A percentile compares a stretch with the other conserved stretches of the same genome.
These are phyloP conservation scores for Xylocopa sonorina DNA, from an alignment of 1,140 invertebrate genomes.

Conservation along the genomic window DNA sequence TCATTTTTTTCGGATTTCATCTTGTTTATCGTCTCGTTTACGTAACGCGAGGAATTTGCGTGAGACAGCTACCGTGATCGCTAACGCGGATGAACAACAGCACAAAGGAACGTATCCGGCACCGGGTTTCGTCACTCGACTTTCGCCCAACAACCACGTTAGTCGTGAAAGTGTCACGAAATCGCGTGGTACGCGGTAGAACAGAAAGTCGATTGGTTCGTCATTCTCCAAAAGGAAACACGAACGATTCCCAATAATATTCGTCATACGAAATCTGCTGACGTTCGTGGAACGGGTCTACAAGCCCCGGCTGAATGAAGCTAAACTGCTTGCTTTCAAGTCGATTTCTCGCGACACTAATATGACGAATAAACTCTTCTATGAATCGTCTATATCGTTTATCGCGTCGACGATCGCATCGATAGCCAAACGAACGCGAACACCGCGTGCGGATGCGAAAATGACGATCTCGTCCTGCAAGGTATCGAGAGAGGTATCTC, in stretches of 20 bases:
- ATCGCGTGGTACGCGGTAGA: conserved; percentile 14
- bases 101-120: conserved; percentile 60
- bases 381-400: not conserved
- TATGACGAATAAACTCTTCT: not conserved
- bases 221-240: not conserved
- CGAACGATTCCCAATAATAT: not conserved
- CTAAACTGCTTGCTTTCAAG: too few species aligned
- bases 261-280: not conserved
- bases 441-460: not conserved
- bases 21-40: conserved; percentile 9
- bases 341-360: not conserved
- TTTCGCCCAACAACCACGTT: conserved; percentile 71
- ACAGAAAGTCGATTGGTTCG: conserved; percentile 39
- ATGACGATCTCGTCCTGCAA: too few species aligned
- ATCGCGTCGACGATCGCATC: too few species aligned
- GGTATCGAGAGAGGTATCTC: not conserved
- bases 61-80: conserved; percentile 40
- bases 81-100: conserved; percentile 38
- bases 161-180: conserved; percentile 72
- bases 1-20: not conserved
- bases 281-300: not conserved
- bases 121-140: conserved; percentile 73
- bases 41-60: conserved; percentile 50
- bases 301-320: too few species aligned
- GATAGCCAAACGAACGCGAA: too few species aligned